Base-by-base conservation (phyloP, 2,797 vertebrate genomes). In the Coccyzus lansbergi region DNA sequence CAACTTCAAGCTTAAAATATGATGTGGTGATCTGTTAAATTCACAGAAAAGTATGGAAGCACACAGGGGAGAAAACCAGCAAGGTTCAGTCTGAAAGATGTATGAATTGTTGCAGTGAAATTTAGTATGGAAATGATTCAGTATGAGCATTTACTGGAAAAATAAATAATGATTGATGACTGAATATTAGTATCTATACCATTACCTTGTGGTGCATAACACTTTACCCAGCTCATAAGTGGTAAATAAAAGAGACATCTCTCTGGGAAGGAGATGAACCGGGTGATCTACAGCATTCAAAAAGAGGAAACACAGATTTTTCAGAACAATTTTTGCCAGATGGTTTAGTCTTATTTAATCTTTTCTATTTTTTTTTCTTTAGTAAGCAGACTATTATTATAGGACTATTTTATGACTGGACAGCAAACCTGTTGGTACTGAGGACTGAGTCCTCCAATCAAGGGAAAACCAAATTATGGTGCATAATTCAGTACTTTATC, bases 171-270 rank as follows among this genome's bases (percentile, higher is more conserved):
- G 44, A 59, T 11, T 25, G 44, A 40, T 46, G 56, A 21, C 25
- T 46, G 55, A 68, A 34, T 55, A 60, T 49, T n/a, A 48, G 8
- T 60, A 44, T 67, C 22, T 67, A 49, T 44, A 67, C 16, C 28
- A n/a, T 40, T 56, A 67, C n/a, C 13, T 8, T 2, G 1, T 4
- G 6, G 42, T n/a, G n/a, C n/a, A n/a, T n/a, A n/a, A n/a, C n/a
- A 52, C 9, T 46, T 92, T 83, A 62, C 72, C 14, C 12, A 26
- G 22, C 52, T 46, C 15, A 6, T 9, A 83, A 40, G 29, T 25
- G 19, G 24, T 46, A 63, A 62, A 34, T 28, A 63, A 77, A 33
- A 38, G 20, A 60, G 19, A 88, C 63, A n/a, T 40, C 25, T 82
- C 21, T 83, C 29, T 58, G 33, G 44, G 40, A n/a, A 68, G 38